A percentile compares a stretch with the other conserved stretches of the same genome.
Conservation (phyloP, 1,140 invertebrate genomes). For the Cardiocondyla obscurior region DNA sequence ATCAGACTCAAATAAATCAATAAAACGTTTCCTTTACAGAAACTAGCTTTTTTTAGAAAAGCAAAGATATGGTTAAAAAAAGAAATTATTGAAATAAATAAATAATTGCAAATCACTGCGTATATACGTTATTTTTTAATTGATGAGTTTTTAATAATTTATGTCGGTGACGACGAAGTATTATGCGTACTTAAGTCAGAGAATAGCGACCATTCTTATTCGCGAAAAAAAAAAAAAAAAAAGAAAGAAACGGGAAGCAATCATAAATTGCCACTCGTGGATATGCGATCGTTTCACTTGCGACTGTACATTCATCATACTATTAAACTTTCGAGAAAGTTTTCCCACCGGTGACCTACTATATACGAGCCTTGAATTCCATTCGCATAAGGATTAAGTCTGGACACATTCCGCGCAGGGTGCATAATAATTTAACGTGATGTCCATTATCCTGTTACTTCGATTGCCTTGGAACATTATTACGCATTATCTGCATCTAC, state of each 20-base stretch:
- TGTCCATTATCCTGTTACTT: slow-evolving; percentile 70
- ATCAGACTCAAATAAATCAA: not conserved
- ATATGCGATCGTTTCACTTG: not conserved
- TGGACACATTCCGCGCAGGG: slow-evolving; percentile 26
- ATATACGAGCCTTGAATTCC: slow-evolving; percentile 5
- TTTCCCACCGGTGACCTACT: slow-evolving; percentile 7
- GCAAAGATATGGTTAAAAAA: not conserved
- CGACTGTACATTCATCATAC: not conserved
- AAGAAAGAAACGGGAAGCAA: not conserved
- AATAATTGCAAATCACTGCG: slow-evolving; percentile 17
- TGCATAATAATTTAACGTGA: slow-evolving; percentile 69
- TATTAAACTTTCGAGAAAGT: slow-evolving; percentile 11
- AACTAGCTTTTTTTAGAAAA: not conserved
- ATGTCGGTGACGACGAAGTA: not conserved
- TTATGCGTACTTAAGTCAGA: not conserved
- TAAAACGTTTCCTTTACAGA: not conserved
- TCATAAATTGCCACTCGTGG: not conserved
- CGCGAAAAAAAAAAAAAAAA: too few relatives aligned
- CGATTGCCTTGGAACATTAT: slow-evolving; percentile 60
- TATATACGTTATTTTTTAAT: too few relatives aligned
- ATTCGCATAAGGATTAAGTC: slow-evolving; percentile 28
- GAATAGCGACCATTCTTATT: not conserved
- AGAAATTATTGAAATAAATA: not conserved
- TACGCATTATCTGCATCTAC: slow-evolving; percentile 64
- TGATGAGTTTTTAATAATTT: not conserved